Evolutionary conservation across 2,797 vertebrate genomes (phyloP), one percentile per base, ranked within the genome.

Genomic region (Lepilemur septentrionalis): DNA sequence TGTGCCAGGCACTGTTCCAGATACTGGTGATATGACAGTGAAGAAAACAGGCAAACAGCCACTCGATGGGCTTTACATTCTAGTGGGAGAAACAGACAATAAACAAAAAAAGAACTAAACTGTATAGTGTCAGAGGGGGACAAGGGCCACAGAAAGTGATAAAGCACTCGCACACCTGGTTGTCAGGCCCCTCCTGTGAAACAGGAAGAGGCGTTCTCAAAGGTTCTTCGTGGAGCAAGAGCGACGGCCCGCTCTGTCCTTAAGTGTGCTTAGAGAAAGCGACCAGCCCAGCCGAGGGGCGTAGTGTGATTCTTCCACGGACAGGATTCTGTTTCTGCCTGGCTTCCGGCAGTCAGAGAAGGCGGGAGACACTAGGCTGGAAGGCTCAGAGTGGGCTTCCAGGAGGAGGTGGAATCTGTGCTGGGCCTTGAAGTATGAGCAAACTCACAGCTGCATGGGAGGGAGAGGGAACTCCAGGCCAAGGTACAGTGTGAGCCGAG

Each of bases 111-210:
- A 48, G 25, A 70, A 52, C 46, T 32, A 22, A 55, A 41, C 22
- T 14, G 9, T 43, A 28, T 23, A 86, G 35, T 57, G 28, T 55
- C 18, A 7, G 28, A 22, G n/a, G 65, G 63, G 35, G 17, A 41
- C 18, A 30, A 41, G 17, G 67, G 25, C 7, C 0, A 0, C 0
- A 20, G 10, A n/a, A 30, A 15, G 67, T 41, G 28, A 20, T 5
- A 11, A 11, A n/a, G 2, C 65, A 67, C 84, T 61, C 11, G 32
- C 32, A 20, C 7, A 18, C 63, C 63, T 65, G 1, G 38, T 63
- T 0, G 10, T 52, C 59, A 35, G 90, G 25, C 8, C 28, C 18
- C 55, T 50, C 32, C 61, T 89, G 73, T 9, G 59, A 28, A 6
- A 12, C 0, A 0, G 63, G 67, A 38, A 55, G 70, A 32, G 43